Evolutionary conservation across 2,113 vertebrate species (phyloP).

Genomic region (Enhydra lutris): DNA sequence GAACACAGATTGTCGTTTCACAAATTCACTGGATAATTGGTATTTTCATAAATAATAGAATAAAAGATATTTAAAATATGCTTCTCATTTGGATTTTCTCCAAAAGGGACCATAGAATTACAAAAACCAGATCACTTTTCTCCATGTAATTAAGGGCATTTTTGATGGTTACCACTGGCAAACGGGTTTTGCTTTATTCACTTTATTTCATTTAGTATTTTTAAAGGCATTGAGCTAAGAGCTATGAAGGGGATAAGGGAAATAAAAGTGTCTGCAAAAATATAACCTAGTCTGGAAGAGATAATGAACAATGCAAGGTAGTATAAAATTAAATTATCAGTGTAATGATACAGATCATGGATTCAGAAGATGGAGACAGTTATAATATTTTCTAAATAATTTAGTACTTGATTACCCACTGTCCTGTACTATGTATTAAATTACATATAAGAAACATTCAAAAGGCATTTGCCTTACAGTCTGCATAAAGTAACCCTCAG

Average conservation of each 20-base stretch:
- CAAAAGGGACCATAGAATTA: not conserved
- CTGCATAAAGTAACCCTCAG: not conserved
- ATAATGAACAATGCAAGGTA: not conserved
- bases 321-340: slow-evolving; percentile 42
- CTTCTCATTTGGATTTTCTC: not conserved
- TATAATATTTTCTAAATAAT: slow-evolving; percentile 30
- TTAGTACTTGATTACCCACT: not conserved
- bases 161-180: not conserved
- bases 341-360: not conserved
- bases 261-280: not conserved
- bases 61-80: slow-evolving; percentile 16
- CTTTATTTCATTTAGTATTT: slow-evolving; percentile 20
- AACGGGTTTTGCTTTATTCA: not conserved
- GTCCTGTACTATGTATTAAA: slow-evolving; percentile 12
- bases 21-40: not conserved
- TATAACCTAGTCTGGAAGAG: not conserved
- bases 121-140: slow-evolving; percentile 11
- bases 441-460: slow-evolving; percentile 9
- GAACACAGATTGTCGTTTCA: not conserved
- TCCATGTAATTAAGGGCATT: not conserved
- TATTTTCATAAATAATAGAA: slow-evolving; percentile 9
- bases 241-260: not conserved
- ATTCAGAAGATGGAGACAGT: slow-evolving; percentile 17
- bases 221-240: slow-evolving; percentile 1
- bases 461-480: not conserved